Evolutionary conservation across 2,113 vertebrate species (phyloP).

Genomic region (Mormoops blainvillei): DNA sequence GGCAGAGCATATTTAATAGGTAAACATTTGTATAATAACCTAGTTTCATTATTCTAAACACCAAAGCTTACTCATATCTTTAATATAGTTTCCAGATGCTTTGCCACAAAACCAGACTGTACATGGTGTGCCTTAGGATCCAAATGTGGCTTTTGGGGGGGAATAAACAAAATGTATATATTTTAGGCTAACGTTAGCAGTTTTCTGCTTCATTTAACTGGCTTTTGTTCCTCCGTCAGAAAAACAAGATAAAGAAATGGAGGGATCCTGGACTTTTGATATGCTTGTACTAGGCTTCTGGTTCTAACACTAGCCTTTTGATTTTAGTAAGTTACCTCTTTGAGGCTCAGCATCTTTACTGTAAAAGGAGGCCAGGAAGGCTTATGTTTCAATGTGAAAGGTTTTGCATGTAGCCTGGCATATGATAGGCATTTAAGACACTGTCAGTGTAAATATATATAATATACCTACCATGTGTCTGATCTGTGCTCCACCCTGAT

Average conservation of each 20-base stretch:
- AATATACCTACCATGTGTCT: too few species aligned
- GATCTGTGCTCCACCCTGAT: rapidly evolving
- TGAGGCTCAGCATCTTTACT: background rate
- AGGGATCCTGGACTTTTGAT: background rate
- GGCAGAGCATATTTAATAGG: background rate
- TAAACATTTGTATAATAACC: background rate
- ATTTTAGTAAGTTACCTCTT: background rate
- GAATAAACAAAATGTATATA: background rate
- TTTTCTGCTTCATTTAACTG: background rate
- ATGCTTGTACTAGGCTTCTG: background rate
- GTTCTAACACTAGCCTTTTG: background rate
- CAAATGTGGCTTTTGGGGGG: background rate
- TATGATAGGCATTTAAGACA: background rate
- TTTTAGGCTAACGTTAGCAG: background rate
- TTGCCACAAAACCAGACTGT: background rate
- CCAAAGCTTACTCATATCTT: background rate
- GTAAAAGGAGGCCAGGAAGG: background rate
- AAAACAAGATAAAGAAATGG: background rate
- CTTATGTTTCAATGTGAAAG: background rate
- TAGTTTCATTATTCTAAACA: background rate
- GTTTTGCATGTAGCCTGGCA: background rate
- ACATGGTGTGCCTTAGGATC: background rate
- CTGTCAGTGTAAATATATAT: background rate
- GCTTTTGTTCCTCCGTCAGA: background rate
- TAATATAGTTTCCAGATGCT: background rate